Base-by-base conservation (phyloP, 2,797 vertebrate genomes). In the Epinephelus coioides region DNA sequence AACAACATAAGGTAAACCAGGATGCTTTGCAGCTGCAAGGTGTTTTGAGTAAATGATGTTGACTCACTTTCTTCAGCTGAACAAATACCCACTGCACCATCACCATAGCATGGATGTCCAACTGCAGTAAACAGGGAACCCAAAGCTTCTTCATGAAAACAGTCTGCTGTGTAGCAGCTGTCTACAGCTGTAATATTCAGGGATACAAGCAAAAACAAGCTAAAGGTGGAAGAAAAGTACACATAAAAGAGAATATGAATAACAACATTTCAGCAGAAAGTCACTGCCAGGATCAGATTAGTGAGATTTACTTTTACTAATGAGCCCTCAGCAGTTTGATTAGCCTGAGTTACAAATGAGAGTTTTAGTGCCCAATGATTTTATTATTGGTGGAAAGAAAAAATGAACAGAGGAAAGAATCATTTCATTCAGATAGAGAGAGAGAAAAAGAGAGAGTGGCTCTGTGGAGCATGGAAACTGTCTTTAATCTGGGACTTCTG, bases 401-500 rank as follows among this genome's bases (percentile, higher is more conserved):
- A 14, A 44, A 12, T 21, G 19, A 60, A 11, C 13, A 11, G 34
- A 34, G 2, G 34, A 7, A 34, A 12, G 19, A n/a, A 3, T 51
- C n/a, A 11, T 38, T 53, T 53, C 12, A 21, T 21, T 38, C 30
- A 46, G 44, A 46, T 2, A 46, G 13, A 46, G 14, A 17, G 27
- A 40, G 54, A 71, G 19, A 47, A 15, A 49, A 25, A 21, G 27
- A 25, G 43, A 15, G 13, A 38, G 43, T 12, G 17, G 50, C 69
- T 62, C 47, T 25, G n/a, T 44, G 21, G 43, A 63, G 61, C 61
- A 1, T 63, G 60, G 38, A 63, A 34, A 9, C 43, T 5, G 17
- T 23, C 44, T 62, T 62, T 61, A 79, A 79, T 61, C 25, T 40
- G 55, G 30, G 25, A 65, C 69, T 53, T 43, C 60, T 73, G 71